A percentile compares a stretch with the other conserved stretches of the same genome.
Evolutionary conservation across 2,888 invertebrate genomes (phyloP).

Genomic region (Pycnomerus fuliginosus): DNA sequence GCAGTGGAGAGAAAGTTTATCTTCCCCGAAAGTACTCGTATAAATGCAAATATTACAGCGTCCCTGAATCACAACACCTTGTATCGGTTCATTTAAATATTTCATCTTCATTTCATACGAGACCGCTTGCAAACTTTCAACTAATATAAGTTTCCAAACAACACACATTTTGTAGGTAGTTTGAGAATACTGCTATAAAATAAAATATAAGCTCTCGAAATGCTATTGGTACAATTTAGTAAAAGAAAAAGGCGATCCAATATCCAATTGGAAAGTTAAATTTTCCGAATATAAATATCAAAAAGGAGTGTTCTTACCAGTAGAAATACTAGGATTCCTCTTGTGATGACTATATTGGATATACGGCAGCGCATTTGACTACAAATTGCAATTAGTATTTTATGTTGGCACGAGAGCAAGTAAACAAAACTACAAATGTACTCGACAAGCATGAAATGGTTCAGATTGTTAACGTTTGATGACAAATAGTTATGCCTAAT

Average conservation of each 20-base stretch:
- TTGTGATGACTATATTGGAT: no score
- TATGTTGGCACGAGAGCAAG: conserved; percentile 26
- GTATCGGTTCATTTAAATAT: conserved; percentile 39
- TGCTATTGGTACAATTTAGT: conserved; percentile 3
- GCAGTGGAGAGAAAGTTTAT: conserved; percentile 19
- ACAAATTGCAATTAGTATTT: no score
- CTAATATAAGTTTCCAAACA: conserved; percentile 37
- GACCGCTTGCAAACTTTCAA: conserved; percentile 34
- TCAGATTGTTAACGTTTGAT: conserved; percentile 32
- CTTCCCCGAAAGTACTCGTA: conserved; percentile 24
- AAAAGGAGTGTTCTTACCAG: no score
- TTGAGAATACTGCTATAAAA: no score
- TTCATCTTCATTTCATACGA: conserved; percentile 35
- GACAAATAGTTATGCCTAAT: conserved; percentile 38
- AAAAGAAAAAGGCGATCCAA: conserved; percentile 4
- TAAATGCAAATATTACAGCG: conserved; percentile 29
- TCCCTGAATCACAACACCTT: conserved; percentile 29
- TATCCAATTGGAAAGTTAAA: conserved; percentile 1
- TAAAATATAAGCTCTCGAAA: conserved; percentile 17
- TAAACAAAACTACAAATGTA: conserved; percentile 33
- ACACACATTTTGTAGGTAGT: conserved; percentile 34
- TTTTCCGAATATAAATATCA: no score
- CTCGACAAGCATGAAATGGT: conserved; percentile 29
- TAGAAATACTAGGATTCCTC: no score
- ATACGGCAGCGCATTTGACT: no score